Percentiles rank a stretch among this genome's conserved stretches.
These are phyloP conservation scores for Bujurquina vittata DNA, from an alignment of 2,113 vertebrate genomes.

Conservation along the genomic window DNA sequence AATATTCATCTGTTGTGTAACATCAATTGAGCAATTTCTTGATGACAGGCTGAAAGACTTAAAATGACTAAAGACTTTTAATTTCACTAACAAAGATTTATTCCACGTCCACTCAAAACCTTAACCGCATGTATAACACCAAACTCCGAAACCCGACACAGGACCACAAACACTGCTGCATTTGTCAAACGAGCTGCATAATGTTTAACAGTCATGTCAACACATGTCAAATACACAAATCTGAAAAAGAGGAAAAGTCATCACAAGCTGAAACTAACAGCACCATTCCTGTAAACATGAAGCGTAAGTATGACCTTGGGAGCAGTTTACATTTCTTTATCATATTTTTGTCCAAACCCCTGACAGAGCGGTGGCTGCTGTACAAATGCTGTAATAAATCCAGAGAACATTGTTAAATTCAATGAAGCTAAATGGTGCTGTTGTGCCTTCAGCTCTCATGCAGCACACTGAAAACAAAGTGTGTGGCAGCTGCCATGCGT, in stretches of 20 bases:
- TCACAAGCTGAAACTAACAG: background rate
- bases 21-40: background rate
- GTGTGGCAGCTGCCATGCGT: constrained; percentile 1
- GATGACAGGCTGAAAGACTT: background rate
- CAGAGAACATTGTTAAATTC: background rate
- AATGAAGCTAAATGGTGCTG: background rate
- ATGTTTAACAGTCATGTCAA: background rate
- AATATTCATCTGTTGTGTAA: background rate
- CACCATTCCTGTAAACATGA: too few species aligned
- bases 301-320: background rate
- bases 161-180: too few species aligned
- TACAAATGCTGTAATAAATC: background rate
- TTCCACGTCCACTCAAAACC: too few species aligned
- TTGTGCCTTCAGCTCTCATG: background rate
- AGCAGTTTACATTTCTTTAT: background rate
- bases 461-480: background rate
- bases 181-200: background rate
- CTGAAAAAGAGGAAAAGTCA: background rate
- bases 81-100: too few species aligned
- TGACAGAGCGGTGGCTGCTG: background rate
- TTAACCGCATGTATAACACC: background rate
- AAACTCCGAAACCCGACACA: too few species aligned
- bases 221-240: background rate
- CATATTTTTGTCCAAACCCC: background rate
- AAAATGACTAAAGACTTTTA: background rate